Conservation (phyloP, 2,888 invertebrate genomes). For the Bedellia somnulentella region DNA sequence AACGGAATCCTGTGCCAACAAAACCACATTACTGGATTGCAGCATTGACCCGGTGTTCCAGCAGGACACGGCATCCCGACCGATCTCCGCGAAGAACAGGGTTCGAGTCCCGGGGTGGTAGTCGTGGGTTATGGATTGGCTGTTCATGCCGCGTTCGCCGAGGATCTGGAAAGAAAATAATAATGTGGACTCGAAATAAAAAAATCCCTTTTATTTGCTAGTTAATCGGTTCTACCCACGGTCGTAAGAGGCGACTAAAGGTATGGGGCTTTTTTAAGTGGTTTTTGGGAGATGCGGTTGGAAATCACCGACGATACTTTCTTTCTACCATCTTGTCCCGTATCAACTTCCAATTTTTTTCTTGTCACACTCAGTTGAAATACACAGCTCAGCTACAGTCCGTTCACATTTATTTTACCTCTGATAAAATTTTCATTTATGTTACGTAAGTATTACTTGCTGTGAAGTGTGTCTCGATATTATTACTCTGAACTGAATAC, state of each 20-base stretch:
- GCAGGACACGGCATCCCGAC: slow-evolving; percentile 71
- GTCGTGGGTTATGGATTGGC: slow-evolving; percentile 71
- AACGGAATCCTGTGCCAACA: slow-evolving; percentile 60
- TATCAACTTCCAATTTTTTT: too few species aligned
- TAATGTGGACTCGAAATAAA: not conserved
- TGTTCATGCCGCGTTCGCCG: slow-evolving; percentile 66
- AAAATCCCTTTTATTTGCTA: not conserved
- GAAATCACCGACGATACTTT: not conserved
- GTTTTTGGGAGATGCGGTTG: too few species aligned
- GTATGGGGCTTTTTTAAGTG: too few species aligned
- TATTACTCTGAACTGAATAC: too few species aligned
- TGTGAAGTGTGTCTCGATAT: too few species aligned
- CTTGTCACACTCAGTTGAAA: too few species aligned
- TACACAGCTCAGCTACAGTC: too few species aligned
- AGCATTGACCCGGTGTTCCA: slow-evolving; percentile 67
- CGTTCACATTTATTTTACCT: too few species aligned
- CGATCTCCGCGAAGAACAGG: slow-evolving; percentile 71
- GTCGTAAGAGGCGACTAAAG: too few species aligned
- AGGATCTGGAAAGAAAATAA: slow-evolving; percentile 26
- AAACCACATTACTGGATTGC: slow-evolving; percentile 45
- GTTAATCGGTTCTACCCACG: not conserved
- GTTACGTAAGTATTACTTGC: too few species aligned
- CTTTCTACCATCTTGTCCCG: too few species aligned
- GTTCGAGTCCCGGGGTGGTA: slow-evolving; percentile 63
- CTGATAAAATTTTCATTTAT: too few species aligned